Conservation (phyloP, 2,888 invertebrate genomes). For the Macrosoma leucophasiata region DNA sequence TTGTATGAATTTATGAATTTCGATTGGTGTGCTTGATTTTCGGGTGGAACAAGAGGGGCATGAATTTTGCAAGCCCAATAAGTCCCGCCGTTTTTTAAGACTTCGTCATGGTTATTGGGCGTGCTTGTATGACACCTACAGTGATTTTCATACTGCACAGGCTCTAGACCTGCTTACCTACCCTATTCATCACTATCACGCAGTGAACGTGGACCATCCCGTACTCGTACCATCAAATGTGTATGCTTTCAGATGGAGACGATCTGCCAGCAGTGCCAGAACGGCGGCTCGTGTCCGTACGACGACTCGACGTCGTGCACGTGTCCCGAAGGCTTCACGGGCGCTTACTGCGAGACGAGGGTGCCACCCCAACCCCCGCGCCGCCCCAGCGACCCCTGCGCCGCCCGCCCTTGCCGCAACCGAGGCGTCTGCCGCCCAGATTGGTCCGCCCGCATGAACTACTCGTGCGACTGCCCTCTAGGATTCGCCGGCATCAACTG, state of each 20-base stretch:
- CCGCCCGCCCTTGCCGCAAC: conserved; percentile 84
- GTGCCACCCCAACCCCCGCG: conserved; percentile 49
- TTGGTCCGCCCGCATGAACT: conserved; percentile 52
- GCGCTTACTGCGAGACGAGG: conserved; percentile 55
- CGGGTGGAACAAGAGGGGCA: too few species aligned
- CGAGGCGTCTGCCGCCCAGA: conserved; percentile 82
- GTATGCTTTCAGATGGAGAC: conserved; percentile 34
- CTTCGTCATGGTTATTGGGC: too few species aligned
- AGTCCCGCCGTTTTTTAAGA: too few species aligned
- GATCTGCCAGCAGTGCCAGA: conserved; percentile 77
- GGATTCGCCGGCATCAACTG: conserved; percentile 87
- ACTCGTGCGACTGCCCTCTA: conserved; percentile 87
- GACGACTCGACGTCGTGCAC: conserved; percentile 69
- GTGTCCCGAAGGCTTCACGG: conserved; percentile 64
- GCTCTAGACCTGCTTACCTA: too few species aligned
- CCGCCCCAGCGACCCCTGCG: conserved; percentile 69
- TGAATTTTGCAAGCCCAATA: too few species aligned
- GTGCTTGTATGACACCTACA: too few species aligned
- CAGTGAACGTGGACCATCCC: too few species aligned
- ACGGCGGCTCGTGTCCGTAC: conserved; percentile 79
- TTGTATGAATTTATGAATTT: too few species aligned
- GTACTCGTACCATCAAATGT: too few species aligned
- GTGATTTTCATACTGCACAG: too few species aligned
- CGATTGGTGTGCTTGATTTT: too few species aligned
- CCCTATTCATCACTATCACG: too few species aligned